A percentile compares a stretch with the other conserved stretches of the same genome.
These are phyloP conservation scores for Patiria pectinifera DNA, from an alignment of 53 echinoderm and acorn worm genomes.

Conservation along the genomic window DNA sequence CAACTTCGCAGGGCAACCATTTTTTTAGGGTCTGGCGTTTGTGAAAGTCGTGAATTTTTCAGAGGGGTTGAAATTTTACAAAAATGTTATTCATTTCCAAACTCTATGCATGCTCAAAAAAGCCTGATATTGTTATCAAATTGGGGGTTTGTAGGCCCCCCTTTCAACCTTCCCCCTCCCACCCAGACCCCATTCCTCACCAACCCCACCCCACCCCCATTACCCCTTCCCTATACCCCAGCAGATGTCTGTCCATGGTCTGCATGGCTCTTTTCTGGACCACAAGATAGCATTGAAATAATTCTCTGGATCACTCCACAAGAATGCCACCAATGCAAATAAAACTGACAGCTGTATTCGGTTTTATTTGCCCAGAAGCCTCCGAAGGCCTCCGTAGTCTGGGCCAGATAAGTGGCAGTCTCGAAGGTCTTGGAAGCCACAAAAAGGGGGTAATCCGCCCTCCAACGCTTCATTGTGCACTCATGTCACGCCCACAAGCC, in stretches of 20 bases:
- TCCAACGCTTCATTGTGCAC: neutral
- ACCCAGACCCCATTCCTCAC: too few species aligned
- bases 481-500: neutral
- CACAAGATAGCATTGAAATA: constrained; percentile 4
- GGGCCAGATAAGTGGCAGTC: neutral
- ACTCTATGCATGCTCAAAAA: too few species aligned
- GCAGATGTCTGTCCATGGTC: neutral
- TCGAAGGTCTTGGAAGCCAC: constrained; percentile 24
- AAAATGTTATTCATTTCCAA: too few species aligned
- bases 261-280: neutral
- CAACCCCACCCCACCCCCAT: too few species aligned
- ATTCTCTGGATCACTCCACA: neutral
- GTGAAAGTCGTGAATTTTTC: too few species aligned
- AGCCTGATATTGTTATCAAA: too few species aligned
- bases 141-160: too few species aligned
- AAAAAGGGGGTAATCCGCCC: neutral
- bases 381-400: neutral
- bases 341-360: constrained; percentile 17
- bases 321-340: constrained; percentile 47
- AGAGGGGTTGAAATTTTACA: too few species aligned
- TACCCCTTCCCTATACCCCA: neutral
- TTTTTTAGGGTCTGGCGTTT: too few species aligned
- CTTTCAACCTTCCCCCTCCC: too few species aligned
- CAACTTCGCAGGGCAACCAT: too few species aligned
- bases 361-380: constrained; percentile 13